phyloP scores from a whole-genome alignment of 1,140 invertebrate species.

The Zaprionus lachaisei region DNA sequence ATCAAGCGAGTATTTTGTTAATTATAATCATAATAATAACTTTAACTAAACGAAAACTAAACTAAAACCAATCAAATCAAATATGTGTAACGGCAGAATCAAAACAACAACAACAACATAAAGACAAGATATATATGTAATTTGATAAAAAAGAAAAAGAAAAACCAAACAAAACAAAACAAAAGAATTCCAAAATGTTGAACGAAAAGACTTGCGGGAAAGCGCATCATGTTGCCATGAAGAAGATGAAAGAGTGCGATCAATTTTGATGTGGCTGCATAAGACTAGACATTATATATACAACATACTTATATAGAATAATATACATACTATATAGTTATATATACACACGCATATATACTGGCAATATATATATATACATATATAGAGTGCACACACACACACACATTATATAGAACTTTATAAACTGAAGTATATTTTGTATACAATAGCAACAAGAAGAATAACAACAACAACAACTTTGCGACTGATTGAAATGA shows the following conservation, averaged over 20 bases:
- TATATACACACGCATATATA: conserved; percentile 27
- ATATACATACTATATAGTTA: conserved; percentile 16
- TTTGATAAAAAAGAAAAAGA: conserved; percentile 36
- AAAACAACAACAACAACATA: conserved; percentile 31
- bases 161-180: conserved; percentile 21
- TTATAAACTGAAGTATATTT: conserved; percentile 64
- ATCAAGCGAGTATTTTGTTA: conserved; percentile 56
- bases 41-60: conserved; percentile 12
- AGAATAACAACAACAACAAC: conserved; percentile 37
- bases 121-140: conserved; percentile 26
- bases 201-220: conserved; percentile 75
- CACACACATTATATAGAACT: conserved; percentile 51
- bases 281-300: conserved; percentile 31
- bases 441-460: conserved; percentile 57
- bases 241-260: background rate
- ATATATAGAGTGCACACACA: conserved; percentile 7
- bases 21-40: conserved; percentile 32
- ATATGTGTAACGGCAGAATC: conserved; percentile 54
- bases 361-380: conserved; percentile 55
- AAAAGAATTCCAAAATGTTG: conserved; percentile 69
- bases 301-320: conserved; percentile 24
- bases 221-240: conserved; percentile 48
- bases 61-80: conserved; percentile 30
- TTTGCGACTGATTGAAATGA: conserved; percentile 41
- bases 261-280: conserved; percentile 39